Evolutionary conservation across 2,113 vertebrate species (phyloP).

Genomic region (Bostrychus sinensis): DNA sequence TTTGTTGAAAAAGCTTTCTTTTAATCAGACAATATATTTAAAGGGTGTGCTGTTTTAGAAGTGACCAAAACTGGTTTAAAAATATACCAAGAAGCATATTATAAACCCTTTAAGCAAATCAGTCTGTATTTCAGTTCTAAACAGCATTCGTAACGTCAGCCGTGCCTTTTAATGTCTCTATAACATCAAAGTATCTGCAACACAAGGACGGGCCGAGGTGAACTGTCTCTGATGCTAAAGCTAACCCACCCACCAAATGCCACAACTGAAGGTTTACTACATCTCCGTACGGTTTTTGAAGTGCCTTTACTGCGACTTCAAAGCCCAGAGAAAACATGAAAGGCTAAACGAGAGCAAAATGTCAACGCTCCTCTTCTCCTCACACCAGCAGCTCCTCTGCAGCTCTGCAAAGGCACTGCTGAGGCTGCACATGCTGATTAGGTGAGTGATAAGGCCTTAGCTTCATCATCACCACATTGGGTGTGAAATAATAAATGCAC

Average conservation of each 20-base stretch:
- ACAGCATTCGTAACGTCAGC: too few species aligned
- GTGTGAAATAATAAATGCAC: slow-evolving; percentile 61
- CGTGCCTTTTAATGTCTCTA: too few species aligned
- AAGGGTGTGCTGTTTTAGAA: too few species aligned
- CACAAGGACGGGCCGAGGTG: background rate
- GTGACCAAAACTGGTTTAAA: too few species aligned
- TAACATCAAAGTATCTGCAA: too few species aligned
- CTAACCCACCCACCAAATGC: slow-evolving; percentile 1
- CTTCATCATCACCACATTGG: slow-evolving; percentile 27
- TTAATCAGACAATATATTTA: too few species aligned
- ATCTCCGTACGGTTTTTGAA: slow-evolving; percentile 10
- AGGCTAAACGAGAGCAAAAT: slow-evolving; percentile 54
- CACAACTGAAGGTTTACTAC: slow-evolving; percentile 13
- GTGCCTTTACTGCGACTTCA: slow-evolving; percentile 19
- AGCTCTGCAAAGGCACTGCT: slow-evolving; percentile 39
- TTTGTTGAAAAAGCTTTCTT: too few species aligned
- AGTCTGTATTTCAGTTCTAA: too few species aligned
- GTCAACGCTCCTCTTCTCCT: slow-evolving; percentile 54
- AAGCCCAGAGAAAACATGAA: slow-evolving; percentile 45
- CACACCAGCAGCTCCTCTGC: slow-evolving; percentile 51
- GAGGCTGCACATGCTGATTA: slow-evolving; percentile 62
- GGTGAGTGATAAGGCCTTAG: slow-evolving; percentile 11
- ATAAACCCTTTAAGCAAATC: too few species aligned
- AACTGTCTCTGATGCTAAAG: slow-evolving; percentile 6
- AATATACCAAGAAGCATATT: too few species aligned